Conservation (phyloP, 2,113 vertebrate genomes). For the Ptilorrhoa leucosticta region DNA sequence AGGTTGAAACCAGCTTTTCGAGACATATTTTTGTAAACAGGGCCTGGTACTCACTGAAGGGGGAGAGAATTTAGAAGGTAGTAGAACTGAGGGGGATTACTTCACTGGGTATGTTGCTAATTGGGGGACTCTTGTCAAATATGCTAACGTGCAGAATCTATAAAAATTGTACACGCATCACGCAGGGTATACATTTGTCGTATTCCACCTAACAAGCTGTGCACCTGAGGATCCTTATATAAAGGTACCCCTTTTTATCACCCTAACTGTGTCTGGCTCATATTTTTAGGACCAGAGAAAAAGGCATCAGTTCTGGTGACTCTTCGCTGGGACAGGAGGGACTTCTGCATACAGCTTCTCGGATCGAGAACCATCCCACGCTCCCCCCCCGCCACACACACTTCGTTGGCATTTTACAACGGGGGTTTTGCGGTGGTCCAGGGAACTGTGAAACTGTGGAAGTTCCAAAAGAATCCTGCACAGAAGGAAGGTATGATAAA, state of each 20-base stretch:
- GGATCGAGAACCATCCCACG: background rate
- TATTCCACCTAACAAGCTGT: background rate
- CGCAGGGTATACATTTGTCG: fast-evolving
- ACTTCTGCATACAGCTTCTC: background rate
- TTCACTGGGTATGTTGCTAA: background rate
- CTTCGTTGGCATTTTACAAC: background rate
- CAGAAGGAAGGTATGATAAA: background rate
- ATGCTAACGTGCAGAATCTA: background rate
- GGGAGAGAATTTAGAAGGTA: background rate
- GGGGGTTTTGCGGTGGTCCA: background rate
- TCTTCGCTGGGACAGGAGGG: background rate
- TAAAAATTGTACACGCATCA: fast-evolving
- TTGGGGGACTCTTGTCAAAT: background rate
- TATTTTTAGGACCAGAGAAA: background rate
- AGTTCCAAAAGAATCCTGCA: background rate
- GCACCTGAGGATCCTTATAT: background rate
- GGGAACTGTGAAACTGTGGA: background rate
- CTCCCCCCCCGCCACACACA: background rate
- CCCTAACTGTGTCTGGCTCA: background rate
- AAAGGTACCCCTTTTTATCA: background rate
- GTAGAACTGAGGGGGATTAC: background rate
- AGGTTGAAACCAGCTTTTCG: background rate
- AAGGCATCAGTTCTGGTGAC: background rate
- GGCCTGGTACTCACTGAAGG: too few species aligned
- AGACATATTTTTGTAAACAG: background rate